Evolutionary conservation across 1,140 invertebrate species (phyloP), one percentile per base, ranked within the genome.

Genomic region (Heliconius eleuchia): DNA sequence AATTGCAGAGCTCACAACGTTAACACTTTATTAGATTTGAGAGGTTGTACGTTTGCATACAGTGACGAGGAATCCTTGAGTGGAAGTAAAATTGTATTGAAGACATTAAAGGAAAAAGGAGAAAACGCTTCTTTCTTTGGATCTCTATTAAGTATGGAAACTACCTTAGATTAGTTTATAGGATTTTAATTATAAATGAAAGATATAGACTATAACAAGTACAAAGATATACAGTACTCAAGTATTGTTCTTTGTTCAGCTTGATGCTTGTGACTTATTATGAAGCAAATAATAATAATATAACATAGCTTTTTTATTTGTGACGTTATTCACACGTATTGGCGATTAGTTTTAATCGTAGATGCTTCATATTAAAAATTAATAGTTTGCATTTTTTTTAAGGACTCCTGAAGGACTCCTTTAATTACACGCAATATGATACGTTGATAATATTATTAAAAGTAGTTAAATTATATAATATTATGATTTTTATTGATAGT

Each of bases 71-170:
- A 95, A 79, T 96, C 96, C 71, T 84, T 96, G 1, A 96, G 95
- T 90, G 92, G 94, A 80, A 95, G 95, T 84, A 92, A 94, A 83
- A 92, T 95, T 30, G 92, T 96, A 30, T 84, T 96, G 46, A 95
- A 95, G 81, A 95, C 91, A n/a, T 86, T 96, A 13, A 95, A 95
- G 84, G 92, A 94, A 82, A 89, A 95, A 66, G 96, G 96, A 76
- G 96, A 96, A 93, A 96, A 96, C 92, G 94, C 96, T 1, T 95
- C 95, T 39, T 96, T 96, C 83, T 96, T 96, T 86, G 96, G 96
- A 86, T 95, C 96, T 74, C 84, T 95, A 76, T 84, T 96, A 85
- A 94, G 96, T 96, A 93, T 85, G 80, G 70, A 66, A n/a, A n/a
- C n/a, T 11, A 60, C 9, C 13, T 66, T 66, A 27, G 27, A 66